Evolutionary conservation across 2,888 invertebrate genomes (phyloP).

Genomic region (Watsonalla binaria): DNA sequence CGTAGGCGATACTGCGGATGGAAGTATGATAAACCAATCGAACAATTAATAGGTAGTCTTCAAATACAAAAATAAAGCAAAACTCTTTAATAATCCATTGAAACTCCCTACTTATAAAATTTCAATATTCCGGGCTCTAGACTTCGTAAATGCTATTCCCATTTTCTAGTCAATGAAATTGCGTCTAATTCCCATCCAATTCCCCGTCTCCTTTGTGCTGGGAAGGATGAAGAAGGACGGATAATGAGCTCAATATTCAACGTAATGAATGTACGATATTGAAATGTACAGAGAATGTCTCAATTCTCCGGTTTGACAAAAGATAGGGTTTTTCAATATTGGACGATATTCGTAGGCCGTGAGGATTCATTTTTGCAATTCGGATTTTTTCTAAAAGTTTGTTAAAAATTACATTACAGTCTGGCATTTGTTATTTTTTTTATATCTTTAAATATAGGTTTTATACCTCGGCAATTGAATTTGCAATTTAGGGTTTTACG

Average conservation of each 20-base stretch:
- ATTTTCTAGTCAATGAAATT: constrained; percentile 57
- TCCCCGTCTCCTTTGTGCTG: constrained; percentile 34
- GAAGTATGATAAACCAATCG: too few species aligned
- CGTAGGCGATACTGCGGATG: too few species aligned
- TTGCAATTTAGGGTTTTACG: too few species aligned
- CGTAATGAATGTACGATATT: constrained; percentile 16
- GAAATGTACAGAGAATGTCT: constrained; percentile 1
- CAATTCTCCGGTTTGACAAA: neutral
- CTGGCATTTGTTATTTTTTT: too few species aligned
- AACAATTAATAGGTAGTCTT: neutral
- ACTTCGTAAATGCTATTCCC: constrained; percentile 42
- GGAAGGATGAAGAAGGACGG: constrained; percentile 24
- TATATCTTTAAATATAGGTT: too few species aligned
- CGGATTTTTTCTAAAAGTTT: neutral
- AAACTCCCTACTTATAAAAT: constrained; percentile 42
- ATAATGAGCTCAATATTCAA: constrained; percentile 31
- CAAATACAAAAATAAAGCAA: neutral
- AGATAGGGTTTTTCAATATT: neutral
- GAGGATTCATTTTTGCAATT: neutral
- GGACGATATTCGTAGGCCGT: neutral
- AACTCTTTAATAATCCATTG: constrained; percentile 20
- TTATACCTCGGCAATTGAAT: too few species aligned
- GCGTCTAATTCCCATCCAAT: constrained; percentile 57
- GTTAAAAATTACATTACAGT: too few species aligned
- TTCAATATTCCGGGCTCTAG: constrained; percentile 50